Evolutionary conservation across 2,113 vertebrate species (phyloP).

Genomic region (Rhinogobius similis): DNA sequence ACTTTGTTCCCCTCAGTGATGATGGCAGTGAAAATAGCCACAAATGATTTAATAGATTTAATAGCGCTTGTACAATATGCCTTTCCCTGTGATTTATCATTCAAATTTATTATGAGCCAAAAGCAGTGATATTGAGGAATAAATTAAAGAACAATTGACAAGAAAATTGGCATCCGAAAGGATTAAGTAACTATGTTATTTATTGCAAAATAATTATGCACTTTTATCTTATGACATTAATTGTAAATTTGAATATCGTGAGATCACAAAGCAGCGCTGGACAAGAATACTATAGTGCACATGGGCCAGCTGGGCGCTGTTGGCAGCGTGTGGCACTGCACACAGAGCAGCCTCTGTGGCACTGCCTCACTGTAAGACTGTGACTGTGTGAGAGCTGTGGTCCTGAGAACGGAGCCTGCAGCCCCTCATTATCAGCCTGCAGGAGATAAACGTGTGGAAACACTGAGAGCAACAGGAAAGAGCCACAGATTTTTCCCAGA

Average conservation of each 20-base stretch:
- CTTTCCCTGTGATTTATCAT: conserved; percentile 14
- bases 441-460: conserved; percentile 76
- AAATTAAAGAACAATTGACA: not conserved
- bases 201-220: not conserved
- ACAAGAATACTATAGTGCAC: conserved; percentile 38
- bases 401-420: conserved; percentile 71
- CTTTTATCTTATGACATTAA: not conserved
- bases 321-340: conserved; percentile 43
- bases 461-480: conserved; percentile 73
- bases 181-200: not conserved
- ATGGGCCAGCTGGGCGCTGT: conserved; percentile 52
- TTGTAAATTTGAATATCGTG: not conserved
- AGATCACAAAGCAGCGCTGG: conserved; percentile 18
- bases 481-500: conserved; percentile 68
- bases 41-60: conserved; percentile 59
- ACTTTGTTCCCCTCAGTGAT: conserved; percentile 44
- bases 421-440: conserved; percentile 64
- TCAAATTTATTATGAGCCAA: conserved; percentile 7
- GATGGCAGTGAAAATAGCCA: conserved; percentile 33
- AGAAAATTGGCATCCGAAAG: not conserved
- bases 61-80: conserved; percentile 37
- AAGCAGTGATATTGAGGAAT: not conserved
- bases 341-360: conserved; percentile 69
- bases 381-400: conserved; percentile 61
- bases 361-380: conserved; percentile 71